These are phyloP conservation scores for Solenopsis fugax DNA, from an alignment of 1,140 invertebrate species.

Conservation along the genomic window DNA sequence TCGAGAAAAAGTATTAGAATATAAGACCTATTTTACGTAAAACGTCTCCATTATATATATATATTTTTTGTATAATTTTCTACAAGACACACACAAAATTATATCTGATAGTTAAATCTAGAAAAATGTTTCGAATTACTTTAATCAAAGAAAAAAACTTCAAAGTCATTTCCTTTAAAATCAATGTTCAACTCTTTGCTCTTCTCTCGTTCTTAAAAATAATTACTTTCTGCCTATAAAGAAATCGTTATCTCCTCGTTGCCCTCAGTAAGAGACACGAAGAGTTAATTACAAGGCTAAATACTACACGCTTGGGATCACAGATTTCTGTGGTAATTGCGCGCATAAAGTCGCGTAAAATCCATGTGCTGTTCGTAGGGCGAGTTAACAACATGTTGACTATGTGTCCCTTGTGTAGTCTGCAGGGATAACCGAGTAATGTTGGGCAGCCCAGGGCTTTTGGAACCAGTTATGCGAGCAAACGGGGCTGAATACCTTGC, in stretches of 20 bases:
- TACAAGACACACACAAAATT: not conserved
- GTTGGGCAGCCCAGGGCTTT: conserved; percentile 54
- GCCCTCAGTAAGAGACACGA: not conserved
- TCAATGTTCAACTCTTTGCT: not conserved
- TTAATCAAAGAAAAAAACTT: not conserved
- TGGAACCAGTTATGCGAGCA: conserved; percentile 62
- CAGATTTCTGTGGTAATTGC: conserved; percentile 75
- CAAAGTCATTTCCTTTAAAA: not conserved
- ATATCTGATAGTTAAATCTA: not conserved
- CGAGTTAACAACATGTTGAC: conserved; percentile 60
- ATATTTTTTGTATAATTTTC: not conserved
- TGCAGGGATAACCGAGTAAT: conserved; percentile 56
- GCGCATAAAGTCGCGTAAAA: conserved; percentile 78
- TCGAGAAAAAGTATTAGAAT: not conserved
- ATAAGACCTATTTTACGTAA: not conserved
- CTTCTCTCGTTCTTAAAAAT: not conserved
- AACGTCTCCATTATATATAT: conserved; percentile 5
- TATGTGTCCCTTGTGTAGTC: conserved; percentile 41
- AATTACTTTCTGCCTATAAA: not conserved
- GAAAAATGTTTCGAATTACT: not conserved
- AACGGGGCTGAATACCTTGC: conserved; percentile 43
- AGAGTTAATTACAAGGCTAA: conserved; percentile 59
- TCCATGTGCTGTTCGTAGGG: conserved; percentile 69
- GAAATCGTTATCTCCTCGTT: not conserved
- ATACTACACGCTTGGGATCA: conserved; percentile 1